phyloP scores from a whole-genome alignment of 2,113 vertebrate genomes.

The Papio anubis region DNA sequence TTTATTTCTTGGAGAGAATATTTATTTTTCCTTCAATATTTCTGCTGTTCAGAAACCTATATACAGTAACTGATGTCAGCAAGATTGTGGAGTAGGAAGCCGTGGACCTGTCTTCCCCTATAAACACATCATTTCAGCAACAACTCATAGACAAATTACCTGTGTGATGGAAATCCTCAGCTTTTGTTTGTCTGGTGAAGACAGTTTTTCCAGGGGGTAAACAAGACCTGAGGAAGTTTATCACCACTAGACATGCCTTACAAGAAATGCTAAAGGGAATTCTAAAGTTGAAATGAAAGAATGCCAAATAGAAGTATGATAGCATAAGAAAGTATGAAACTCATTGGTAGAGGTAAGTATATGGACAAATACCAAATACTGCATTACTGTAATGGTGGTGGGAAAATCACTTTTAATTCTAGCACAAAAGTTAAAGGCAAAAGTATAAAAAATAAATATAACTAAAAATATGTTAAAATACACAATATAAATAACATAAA shows the following conservation, averaged over 20 bases:
- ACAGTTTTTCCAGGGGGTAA: background rate
- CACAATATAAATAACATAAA: background rate
- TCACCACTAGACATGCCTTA: background rate
- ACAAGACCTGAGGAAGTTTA: background rate
- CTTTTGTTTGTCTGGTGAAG: background rate
- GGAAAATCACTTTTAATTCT: background rate
- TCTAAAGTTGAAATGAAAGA: background rate
- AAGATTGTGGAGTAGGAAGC: background rate
- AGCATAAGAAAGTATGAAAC: background rate
- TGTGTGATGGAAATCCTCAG: background rate
- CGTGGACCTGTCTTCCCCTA: background rate
- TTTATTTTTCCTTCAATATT: background rate
- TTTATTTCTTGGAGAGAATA: slow-evolving; percentile 27
- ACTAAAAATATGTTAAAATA: background rate
- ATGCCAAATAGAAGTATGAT: background rate
- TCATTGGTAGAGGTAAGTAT: background rate
- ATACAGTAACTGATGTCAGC: background rate
- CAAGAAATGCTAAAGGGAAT: background rate
- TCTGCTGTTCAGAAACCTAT: slow-evolving; percentile 1
- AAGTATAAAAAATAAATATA: background rate
- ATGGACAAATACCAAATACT: background rate
- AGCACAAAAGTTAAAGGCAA: background rate
- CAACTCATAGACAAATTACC: background rate
- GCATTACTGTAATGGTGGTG: background rate
- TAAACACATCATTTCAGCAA: background rate